Evolutionary conservation across 2,797 vertebrate species (phyloP), one percentile per base, ranked within the genome.

Genomic region (Otus scops): DNA sequence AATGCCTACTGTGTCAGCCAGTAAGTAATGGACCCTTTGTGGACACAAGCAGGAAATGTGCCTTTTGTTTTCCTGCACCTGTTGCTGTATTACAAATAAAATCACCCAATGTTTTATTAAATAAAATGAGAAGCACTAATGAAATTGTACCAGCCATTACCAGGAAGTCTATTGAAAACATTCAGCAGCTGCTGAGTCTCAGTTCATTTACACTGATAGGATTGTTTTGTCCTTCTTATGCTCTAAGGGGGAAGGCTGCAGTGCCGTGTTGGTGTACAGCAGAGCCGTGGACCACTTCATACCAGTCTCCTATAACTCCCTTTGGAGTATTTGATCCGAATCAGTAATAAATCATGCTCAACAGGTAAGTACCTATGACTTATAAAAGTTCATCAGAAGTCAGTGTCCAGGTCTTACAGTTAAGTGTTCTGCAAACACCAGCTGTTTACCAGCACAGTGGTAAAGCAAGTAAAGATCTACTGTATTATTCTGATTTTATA

Each of bases 111-210:
- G 95, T 82, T 96, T 92, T 89, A 96, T 96, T 64, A 90, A 93
- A 92, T 86, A 73, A 94, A 95, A 84, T 8, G 75, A 88, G 77
- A 89, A 60, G 75, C 54, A 54, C 69, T 83, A 65, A 88, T 94
- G 85, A 95, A 96, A 93, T 89, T 90, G 93, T 95, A 96, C 95
- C 95, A 96, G 93, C 78, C 95, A 17, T 96, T 92, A 82, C 94
- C 95, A 96, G 95, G 96, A 77, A 92, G 87, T 91, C 94, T 67
- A 85, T 61, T 92, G 95, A 94, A 91, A 92, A 85, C 94, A 87
- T 59, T 78, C 85, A 82, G 92, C 94, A 95, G 92, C 92, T 96
- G 96, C 74, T 87, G 51, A 41, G 67, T n/a, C 60, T 65, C 85
- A 71, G 82, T 92, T 77, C 30, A 26, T 76, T 91, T 45, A 92